Percentiles rank a stretch among this genome's conserved stretches.
These are phyloP conservation scores for Adrianichthys oophorus DNA, from an alignment of 2,797 vertebrate genomes.

Conservation along the genomic window DNA sequence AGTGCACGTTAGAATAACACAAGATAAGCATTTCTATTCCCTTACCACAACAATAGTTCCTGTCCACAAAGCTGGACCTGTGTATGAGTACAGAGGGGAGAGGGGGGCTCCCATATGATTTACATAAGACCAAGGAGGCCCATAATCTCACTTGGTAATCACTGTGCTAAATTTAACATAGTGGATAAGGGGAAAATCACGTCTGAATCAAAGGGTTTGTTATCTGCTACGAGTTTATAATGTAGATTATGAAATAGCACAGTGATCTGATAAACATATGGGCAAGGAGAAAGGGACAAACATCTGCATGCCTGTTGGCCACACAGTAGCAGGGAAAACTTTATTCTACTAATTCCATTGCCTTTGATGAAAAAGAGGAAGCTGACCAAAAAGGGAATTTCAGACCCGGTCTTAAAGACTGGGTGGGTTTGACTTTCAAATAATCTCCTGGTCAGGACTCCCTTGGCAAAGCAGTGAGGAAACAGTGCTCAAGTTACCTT, in stretches of 20 bases:
- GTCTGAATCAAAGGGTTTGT: slow-evolving; percentile 67
- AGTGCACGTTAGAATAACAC: too few relatives aligned
- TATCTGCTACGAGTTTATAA: slow-evolving; percentile 60
- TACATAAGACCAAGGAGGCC: slow-evolving; percentile 50
- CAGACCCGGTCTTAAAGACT: slow-evolving; percentile 18
- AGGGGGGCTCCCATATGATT: slow-evolving; percentile 53
- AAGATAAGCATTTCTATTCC: neutral
- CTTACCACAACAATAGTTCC: slow-evolving; percentile 20
- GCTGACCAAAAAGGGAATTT: slow-evolving; percentile 42
- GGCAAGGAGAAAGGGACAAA: slow-evolving; percentile 47
- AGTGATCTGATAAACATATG: slow-evolving; percentile 73
- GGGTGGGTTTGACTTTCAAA: slow-evolving; percentile 37
- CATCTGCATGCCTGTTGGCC: slow-evolving; percentile 67
- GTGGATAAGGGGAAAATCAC: slow-evolving; percentile 60
- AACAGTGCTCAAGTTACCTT: slow-evolving; percentile 56
- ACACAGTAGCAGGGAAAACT: slow-evolving; percentile 64
- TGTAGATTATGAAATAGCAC: slow-evolving; percentile 63
- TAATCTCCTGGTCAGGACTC: slow-evolving; percentile 52
- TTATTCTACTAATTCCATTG: slow-evolving; percentile 48
- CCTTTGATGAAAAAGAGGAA: slow-evolving; percentile 59
- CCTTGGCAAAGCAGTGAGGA: slow-evolving; percentile 50
- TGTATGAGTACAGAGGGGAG: slow-evolving; percentile 23
- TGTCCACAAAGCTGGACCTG: slow-evolving; percentile 24
- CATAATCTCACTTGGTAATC: slow-evolving; percentile 63
- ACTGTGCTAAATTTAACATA: slow-evolving; percentile 72